A percentile compares a stretch with the other conserved stretches of the same genome.
These are phyloP conservation scores for Elymnias hypermnestra DNA, from an alignment of 1,140 invertebrate species.

Conservation along the genomic window DNA sequence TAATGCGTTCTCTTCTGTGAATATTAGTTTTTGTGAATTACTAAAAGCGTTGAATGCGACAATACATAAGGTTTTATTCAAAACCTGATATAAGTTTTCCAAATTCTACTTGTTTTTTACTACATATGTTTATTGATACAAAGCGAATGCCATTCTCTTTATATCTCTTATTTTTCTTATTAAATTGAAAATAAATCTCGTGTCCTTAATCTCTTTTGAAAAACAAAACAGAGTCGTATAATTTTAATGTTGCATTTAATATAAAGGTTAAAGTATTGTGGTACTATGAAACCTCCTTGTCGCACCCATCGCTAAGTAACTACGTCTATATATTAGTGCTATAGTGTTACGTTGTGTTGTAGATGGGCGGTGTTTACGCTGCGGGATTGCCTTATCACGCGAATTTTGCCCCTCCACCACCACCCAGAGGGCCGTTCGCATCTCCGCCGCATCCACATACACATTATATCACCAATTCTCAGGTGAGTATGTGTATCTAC, in stretches of 20 bases:
- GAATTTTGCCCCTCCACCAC: slow-evolving; percentile 41
- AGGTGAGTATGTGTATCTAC: slow-evolving; percentile 44
- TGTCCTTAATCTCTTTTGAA: no score
- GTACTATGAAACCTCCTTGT: background rate
- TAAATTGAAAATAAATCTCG: no score
- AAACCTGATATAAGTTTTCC: no score
- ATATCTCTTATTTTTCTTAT: no score
- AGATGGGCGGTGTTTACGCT: slow-evolving; percentile 66
- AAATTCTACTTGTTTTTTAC: no score
- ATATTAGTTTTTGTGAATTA: background rate
- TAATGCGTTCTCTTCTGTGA: background rate
- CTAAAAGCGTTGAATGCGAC: background rate
- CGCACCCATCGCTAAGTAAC: background rate
- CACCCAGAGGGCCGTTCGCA: slow-evolving; percentile 56
- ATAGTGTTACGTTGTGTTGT: background rate
- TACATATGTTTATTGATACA: no score
- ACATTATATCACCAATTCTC: slow-evolving; percentile 52
- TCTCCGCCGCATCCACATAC: slow-evolving; percentile 55
- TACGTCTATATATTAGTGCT: background rate
- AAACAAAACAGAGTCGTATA: no score
- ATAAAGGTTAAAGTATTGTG: background rate
- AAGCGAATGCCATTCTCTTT: no score
- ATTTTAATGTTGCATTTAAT: no score
- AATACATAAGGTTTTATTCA: background rate
- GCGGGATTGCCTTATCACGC: slow-evolving; percentile 49